phyloP scores from a whole-genome alignment of 2,888 invertebrate species.

The Acanthosoma haemorrhoidale region DNA sequence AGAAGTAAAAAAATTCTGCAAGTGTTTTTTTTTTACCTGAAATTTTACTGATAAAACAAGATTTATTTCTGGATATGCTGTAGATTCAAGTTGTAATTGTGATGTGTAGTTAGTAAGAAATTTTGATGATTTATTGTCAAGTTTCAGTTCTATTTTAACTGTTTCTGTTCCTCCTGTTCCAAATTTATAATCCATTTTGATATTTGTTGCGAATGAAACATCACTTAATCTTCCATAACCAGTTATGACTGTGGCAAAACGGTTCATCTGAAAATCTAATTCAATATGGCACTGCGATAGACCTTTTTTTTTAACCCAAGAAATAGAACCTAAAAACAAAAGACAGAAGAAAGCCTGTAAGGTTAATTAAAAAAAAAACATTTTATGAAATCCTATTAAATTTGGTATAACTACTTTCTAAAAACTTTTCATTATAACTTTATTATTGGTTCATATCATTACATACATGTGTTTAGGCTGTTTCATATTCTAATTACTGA shows the following conservation, averaged over 20 bases:
- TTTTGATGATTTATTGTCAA: slow-evolving; percentile 55
- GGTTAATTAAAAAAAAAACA: not conserved
- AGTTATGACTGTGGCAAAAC: slow-evolving; percentile 63
- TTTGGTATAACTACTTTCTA: no score
- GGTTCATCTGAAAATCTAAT: slow-evolving; percentile 71
- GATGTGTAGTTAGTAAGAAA: slow-evolving; percentile 58
- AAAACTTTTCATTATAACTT: no score
- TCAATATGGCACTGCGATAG: slow-evolving; percentile 71
- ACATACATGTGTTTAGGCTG: no score
- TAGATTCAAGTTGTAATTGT: slow-evolving; percentile 62
- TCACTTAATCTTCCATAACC: slow-evolving; percentile 63
- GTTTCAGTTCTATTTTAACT: slow-evolving; percentile 41
- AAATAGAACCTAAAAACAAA: slow-evolving; percentile 52
- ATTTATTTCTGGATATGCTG: slow-evolving; percentile 70
- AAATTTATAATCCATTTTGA: slow-evolving; percentile 63
- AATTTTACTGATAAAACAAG: slow-evolving; percentile 61
- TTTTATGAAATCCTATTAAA: not conserved
- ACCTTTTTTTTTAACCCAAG: slow-evolving; percentile 60
- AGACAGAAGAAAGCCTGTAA: not conserved
- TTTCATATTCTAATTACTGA: no score
- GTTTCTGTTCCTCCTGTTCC: slow-evolving; percentile 48
- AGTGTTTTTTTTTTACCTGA: no score
- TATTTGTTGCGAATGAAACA: slow-evolving; percentile 53
- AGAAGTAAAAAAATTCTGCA: no score
- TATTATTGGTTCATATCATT: no score